Base-by-base conservation (phyloP, 1,140 invertebrate genomes). In the Drosophila ohnishii region DNA sequence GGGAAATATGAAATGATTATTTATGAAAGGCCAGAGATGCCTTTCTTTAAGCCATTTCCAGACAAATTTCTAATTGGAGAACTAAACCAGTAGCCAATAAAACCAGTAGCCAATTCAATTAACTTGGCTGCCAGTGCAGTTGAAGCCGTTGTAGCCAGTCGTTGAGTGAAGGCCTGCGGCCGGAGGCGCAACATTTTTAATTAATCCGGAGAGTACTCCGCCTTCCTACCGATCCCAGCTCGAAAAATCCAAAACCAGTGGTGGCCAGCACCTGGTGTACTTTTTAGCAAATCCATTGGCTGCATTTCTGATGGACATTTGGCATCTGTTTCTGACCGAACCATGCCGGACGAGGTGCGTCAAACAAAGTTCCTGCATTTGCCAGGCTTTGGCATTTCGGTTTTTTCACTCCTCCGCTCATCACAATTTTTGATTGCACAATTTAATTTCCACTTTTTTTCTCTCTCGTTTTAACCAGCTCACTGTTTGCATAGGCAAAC, bases 231-330 rank as follows among this genome's bases (percentile, higher is more conserved):
- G 19, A 37, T 55, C 2, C 8, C 7, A 55, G 51, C 34, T 37
- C 5, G 35, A 55, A 55, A 55, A 55, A 55, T 8, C 13, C 34
- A 55, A 47, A 74, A 25, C 55, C 50, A 51, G 19, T 63, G 48
- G 30, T 50, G 48, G 42, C 39, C 62, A 61, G 42, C 59, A 69
- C 50, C 74, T 64, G 79, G 53, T 63, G 53, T 59, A 72, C 70
- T 70, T 72, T 72, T 72, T 59, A 72, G 69, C 55, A 75, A 75
- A 66, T 78, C 69, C 82, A 78, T 53, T 87, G 83, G 83, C 47
- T 87, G 83, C 75, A 87, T 87, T 72, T 62, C 72, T 86, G 83
- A 86, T 86, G 79, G 83, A 86, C 83, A 74, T 69, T 64, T 55
- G 75, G 71, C 83, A 70, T 86, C 83, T 86, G 83, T 82, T 86